Evolutionary conservation across 2,113 vertebrate species (phyloP), one percentile per base, ranked within the genome.

Genomic region (Clarias macrocephalus): DNA sequence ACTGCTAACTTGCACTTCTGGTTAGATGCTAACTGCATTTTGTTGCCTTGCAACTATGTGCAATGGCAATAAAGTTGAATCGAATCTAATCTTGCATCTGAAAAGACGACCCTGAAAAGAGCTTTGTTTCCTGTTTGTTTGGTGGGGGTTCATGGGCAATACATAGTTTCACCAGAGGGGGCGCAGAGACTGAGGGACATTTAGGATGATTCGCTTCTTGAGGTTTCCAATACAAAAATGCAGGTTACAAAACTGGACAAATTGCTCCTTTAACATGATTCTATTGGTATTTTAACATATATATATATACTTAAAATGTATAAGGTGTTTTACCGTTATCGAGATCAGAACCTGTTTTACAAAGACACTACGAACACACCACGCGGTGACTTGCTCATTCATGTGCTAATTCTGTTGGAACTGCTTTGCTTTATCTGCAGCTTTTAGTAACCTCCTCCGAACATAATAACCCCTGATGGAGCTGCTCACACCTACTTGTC

Each of bases 381-480:
- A 42, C 7, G 25, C 33, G 12, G 28, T 54, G 63, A 2, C 18
- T 33, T 68, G 10, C 25, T 81, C 48, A 48, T 48, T 82, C 19
- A 70, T 0, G 59, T 42, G 66, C 68, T 73, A 60, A 73, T 59
- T 72, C 30, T 37, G 8, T 21, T 72, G 16, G 68, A 48, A 65
- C 48, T 9, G 48, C 23, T 63, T 80, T 52, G 42, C 10, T 52
- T 60, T 57, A 19, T 57, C 88, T 92, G 0, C 90, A 96, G 95
- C 89, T 87, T 80, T 94, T 86, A 95, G 94, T 88, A 92, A 93
- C 90, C 91, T 96, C 76, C 92, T 95, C 70, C 91, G 65, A 77
- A 88, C 88, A 0, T 93, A 93, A 15, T 92, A 90, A 90, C 84
- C 88, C 28, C 56, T 19, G 13, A 57, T 48, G 62, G 83, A 72